Conservation (phyloP, 1,140 invertebrate species). For the Vanessa tameamea region DNA sequence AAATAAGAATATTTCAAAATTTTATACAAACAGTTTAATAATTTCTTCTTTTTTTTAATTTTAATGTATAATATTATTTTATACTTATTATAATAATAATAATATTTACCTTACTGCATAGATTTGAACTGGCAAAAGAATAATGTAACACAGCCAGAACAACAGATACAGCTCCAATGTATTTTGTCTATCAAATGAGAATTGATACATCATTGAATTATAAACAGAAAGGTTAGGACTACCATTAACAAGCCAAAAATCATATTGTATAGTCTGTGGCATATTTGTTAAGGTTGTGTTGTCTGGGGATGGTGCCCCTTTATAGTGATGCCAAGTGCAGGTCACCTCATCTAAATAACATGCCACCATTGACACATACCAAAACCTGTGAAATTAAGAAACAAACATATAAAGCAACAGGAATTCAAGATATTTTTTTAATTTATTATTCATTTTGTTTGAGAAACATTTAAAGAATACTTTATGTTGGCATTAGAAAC, state of each 20-base stretch:
- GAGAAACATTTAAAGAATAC: too few relatives aligned
- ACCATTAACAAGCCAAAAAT: constrained; percentile 98
- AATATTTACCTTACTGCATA: constrained; percentile 87
- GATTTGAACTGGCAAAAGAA: constrained; percentile 93
- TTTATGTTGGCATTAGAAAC: too few relatives aligned
- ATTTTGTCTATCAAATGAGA: constrained; percentile 97
- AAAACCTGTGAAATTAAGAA: constrained; percentile 86
- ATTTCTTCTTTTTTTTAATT: not conserved
- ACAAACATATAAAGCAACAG: not conserved
- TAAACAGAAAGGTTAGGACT: constrained; percentile 92
- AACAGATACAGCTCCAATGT: constrained; percentile 95
- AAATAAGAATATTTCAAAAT: too few relatives aligned
- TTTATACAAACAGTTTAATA: too few relatives aligned
- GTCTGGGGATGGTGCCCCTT: constrained; percentile 52
- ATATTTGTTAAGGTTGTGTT: constrained; percentile 64
- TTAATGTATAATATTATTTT: not conserved
- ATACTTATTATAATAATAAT: too few relatives aligned
- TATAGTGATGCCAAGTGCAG: constrained; percentile 91
- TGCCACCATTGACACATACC: constrained; percentile 96
- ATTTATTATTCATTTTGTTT: too few relatives aligned
- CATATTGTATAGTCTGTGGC: constrained; percentile 86
- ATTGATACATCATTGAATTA: constrained; percentile 95
- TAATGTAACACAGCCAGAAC: constrained; percentile 93
- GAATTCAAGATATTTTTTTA: too few relatives aligned
- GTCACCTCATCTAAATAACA: constrained; percentile 90